phyloP scores from a whole-genome alignment of 2,888 invertebrate genomes.

The Lasius fuliginosus region DNA sequence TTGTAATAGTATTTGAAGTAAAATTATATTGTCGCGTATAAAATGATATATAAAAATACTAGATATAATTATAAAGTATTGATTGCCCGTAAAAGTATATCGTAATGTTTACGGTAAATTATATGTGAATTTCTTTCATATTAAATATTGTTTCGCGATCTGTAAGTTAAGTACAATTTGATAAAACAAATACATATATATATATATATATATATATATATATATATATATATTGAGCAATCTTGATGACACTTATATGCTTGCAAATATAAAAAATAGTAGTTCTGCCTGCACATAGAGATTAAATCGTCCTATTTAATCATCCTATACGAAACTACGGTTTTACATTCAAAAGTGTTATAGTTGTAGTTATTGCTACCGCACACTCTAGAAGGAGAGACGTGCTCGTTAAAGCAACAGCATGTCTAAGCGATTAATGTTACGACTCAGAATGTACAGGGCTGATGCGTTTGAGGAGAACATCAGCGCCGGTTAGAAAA shows the following conservation, averaged over 20 bases:
- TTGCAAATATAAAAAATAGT: neutral
- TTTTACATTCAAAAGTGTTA: slow-evolving; percentile 31
- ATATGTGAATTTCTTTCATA: neutral
- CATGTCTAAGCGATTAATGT: slow-evolving; percentile 61
- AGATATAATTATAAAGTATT: slow-evolving; percentile 10
- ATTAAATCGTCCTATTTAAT: slow-evolving; percentile 49
- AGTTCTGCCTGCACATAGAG: neutral
- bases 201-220: neutral
- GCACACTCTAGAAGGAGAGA: slow-evolving; percentile 52
- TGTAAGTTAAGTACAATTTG: neutral
- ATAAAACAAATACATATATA: neutral
- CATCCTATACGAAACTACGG: slow-evolving; percentile 33
- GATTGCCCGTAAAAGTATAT: neutral
- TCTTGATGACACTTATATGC: neutral
- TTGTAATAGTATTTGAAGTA: neutral
- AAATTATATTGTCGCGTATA: neutral
- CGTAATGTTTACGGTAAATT: neutral
- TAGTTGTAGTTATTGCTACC: slow-evolving; percentile 35
- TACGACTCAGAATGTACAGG: slow-evolving; percentile 47
- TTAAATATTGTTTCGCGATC: neutral
- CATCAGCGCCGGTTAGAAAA: slow-evolving; percentile 34
- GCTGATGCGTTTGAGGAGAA: slow-evolving; percentile 11
- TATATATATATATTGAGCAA: neutral
- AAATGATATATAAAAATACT: neutral
- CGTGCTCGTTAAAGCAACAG: slow-evolving; percentile 57